Evolutionary conservation across 2,797 vertebrate genomes (phyloP), one percentile per base, ranked within the genome.

Genomic region (Lacerta viridis): DNA sequence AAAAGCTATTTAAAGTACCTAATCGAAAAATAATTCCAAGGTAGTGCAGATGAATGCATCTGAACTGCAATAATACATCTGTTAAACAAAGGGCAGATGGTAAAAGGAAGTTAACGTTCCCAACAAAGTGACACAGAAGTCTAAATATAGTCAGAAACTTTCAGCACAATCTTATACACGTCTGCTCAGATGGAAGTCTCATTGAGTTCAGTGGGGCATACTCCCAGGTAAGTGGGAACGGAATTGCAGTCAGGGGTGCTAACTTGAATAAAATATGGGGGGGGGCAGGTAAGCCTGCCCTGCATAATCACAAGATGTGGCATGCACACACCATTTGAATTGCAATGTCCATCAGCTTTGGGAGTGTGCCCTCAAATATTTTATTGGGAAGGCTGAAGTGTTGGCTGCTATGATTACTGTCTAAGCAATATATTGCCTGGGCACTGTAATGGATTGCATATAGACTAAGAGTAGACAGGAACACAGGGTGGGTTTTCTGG

Each of bases 21-120:
- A 91, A 95, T 92, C 95, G 93, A 91, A 94, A 96, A 95, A 93
- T 94, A 94, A 95, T 93, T 94, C 75, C 89, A 94, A 93, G 1
- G 0, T 76, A 89, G 75, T 87, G 9, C 69, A 92, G 68, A 92
- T 89, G 82, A 96, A 95, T 94, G 91, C 86, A 95, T 94, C 96
- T 93, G 87, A 93, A 91, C 90, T 91, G 95, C 90, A 96, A 94
- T 96, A 96, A 96, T 94, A 91, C 94, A 96, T 92, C 93, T 96
- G 95, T 91, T 94, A 80, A 95, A 93, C 85, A 95, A 95, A 95
- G 86, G 93, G 92, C 94, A 96, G 93, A 96, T 95, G 94, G 95
- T 90, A 92, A 93, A 94, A 94, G 50, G 81, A 96, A 96, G 91
- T 90, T 94, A 95, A 94, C 95, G 94, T 95, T 95, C 71, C 86